Conservation (phyloP, 2,797 vertebrate genomes). For the Bradypus variegatus region DNA sequence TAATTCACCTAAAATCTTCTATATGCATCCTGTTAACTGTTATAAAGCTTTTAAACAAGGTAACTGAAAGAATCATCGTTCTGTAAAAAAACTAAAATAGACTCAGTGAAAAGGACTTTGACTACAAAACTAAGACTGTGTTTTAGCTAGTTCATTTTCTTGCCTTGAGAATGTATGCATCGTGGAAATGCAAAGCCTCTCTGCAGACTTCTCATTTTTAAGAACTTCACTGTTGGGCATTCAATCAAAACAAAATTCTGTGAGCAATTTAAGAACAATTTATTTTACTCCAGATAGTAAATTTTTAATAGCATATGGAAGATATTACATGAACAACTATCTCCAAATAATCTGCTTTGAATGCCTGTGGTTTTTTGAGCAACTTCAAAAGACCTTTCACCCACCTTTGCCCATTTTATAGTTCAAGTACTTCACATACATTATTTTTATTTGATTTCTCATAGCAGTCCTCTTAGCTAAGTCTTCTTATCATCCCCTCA, state of each 20-base stretch:
- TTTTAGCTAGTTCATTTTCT: neutral
- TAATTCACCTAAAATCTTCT: slow-evolving; percentile 26
- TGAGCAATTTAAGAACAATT: slow-evolving; percentile 22
- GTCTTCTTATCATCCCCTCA: neutral
- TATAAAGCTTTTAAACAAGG: slow-evolving; percentile 1
- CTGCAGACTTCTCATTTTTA: neutral
- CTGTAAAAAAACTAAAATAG: neutral
- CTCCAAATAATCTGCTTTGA: neutral
- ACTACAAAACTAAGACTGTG: neutral
- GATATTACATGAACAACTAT: neutral
- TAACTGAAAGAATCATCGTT: slow-evolving; percentile 8
- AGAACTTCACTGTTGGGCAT: neutral
- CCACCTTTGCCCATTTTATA: slow-evolving; percentile 7
- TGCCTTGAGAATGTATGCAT: neutral
- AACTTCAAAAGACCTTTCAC: neutral
- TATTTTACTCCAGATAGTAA: slow-evolving; percentile 1
- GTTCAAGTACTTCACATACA: neutral
- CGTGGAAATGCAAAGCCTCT: neutral
- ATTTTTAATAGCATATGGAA: neutral
- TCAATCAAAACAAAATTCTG: slow-evolving; percentile 22
- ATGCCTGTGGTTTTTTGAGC: neutral
- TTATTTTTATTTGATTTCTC: slow-evolving; percentile 20
- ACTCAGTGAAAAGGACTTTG: neutral
- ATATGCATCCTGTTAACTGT: neutral
- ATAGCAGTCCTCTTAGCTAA: neutral